A percentile compares a stretch with the other conserved stretches of the same genome.
Evolutionary conservation across 2,888 invertebrate species (phyloP).

Genomic region (Eudasyphora cyanicolor): DNA sequence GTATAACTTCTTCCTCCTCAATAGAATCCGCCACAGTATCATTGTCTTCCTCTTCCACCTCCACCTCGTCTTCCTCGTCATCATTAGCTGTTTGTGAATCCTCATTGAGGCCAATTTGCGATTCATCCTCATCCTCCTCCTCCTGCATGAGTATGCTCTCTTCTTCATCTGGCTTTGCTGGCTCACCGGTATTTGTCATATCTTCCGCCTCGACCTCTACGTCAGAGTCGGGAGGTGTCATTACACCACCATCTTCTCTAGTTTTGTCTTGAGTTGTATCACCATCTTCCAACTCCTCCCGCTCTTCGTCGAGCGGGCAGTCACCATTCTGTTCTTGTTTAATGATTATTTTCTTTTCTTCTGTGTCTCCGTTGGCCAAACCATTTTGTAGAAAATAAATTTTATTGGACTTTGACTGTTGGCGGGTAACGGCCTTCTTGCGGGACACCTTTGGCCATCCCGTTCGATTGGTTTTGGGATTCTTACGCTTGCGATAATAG

Average conservation of each 20-base stretch:
- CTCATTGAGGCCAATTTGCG: conserved; percentile 51
- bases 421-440: conserved; percentile 68
- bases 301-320: conserved; percentile 61
- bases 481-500: conserved; percentile 76
- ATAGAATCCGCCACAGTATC: conserved; percentile 73
- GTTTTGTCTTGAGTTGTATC: conserved; percentile 53
- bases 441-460: conserved; percentile 87
- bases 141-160: conserved; percentile 30
- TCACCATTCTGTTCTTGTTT: conserved; percentile 67
- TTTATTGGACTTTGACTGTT: conserved; percentile 70
- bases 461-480: conserved; percentile 86
- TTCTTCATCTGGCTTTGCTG: conserved; percentile 9
- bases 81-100: conserved; percentile 63
- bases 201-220: conserved; percentile 55
- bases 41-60: conserved; percentile 58
- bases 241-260: conserved; percentile 59
- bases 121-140: conserved; percentile 52
- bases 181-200: not conserved
- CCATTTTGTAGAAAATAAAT: conserved; percentile 69
- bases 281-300: conserved; percentile 15
- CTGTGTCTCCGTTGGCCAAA: conserved; percentile 33
- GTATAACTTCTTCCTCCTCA: conserved; percentile 62
- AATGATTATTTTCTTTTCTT: conserved; percentile 38
- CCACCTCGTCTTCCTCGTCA: conserved; percentile 63
- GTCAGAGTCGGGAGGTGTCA: conserved; percentile 72